Evolutionary conservation across 2,113 vertebrate species (phyloP).

Genomic region (Pogona vitticeps): DNA sequence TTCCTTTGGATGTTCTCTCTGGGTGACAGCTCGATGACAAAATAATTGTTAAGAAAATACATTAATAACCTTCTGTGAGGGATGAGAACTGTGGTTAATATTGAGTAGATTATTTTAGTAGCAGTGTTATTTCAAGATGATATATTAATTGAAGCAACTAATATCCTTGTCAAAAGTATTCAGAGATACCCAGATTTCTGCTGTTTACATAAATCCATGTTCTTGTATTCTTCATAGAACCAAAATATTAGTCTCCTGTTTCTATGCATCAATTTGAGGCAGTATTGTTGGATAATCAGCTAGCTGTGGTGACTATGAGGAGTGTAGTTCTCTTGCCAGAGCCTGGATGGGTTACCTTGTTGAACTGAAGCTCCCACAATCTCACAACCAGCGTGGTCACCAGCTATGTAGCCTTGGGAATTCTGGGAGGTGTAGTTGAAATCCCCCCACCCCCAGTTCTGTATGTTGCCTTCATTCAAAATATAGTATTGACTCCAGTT

Average conservation of each 20-base stretch:
- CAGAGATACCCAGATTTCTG: background rate
- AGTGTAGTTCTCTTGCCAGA: background rate
- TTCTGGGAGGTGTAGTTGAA: too few relatives aligned
- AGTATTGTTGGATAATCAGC: background rate
- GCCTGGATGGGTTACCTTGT: too few relatives aligned
- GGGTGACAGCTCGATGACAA: slow-evolving; percentile 28
- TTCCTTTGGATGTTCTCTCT: slow-evolving; percentile 26
- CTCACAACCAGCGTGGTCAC: too few relatives aligned
- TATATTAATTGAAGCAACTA: background rate
- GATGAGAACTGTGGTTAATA: background rate
- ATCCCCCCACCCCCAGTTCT: too few relatives aligned
- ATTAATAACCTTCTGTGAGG: background rate
- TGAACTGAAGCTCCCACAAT: too few relatives aligned
- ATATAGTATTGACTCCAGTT: background rate
- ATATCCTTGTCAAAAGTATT: background rate
- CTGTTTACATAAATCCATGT: background rate
- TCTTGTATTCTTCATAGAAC: background rate
- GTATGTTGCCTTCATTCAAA: background rate
- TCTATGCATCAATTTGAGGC: background rate
- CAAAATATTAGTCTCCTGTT: background rate
- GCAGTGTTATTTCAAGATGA: slow-evolving; percentile 7
- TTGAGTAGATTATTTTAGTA: background rate
- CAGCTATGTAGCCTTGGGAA: too few relatives aligned
- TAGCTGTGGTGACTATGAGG: background rate
- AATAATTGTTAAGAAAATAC: background rate